These are phyloP conservation scores for Erebia epiphron DNA, from an alignment of 2,888 invertebrate species.

Conservation along the genomic window DNA sequence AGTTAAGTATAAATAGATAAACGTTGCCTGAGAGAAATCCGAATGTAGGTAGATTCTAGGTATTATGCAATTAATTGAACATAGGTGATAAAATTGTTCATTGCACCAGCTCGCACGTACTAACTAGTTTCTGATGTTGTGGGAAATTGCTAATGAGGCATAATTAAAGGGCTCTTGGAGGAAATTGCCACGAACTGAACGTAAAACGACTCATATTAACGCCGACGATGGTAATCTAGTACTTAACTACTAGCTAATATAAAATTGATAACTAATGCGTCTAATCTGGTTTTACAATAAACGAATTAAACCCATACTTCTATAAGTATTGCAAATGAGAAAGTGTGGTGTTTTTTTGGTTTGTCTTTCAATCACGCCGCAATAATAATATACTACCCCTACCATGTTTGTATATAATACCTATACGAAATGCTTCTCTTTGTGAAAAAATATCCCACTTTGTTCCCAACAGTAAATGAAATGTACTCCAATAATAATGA, in stretches of 20 bases:
- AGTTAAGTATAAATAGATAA: not conserved
- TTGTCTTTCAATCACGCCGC: no score
- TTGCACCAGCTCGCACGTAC: slow-evolving; percentile 38
- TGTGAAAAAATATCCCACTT: no score
- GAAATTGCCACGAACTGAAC: slow-evolving; percentile 35
- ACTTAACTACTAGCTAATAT: not conserved
- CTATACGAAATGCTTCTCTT: no score
- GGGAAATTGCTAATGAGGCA: slow-evolving; percentile 44
- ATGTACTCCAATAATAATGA: no score
- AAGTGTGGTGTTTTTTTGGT: no score
- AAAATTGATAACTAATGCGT: not conserved
- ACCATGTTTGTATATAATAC: no score
- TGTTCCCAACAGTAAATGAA: no score
- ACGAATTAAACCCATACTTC: no score
- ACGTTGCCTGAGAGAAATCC: slow-evolving; percentile 30
- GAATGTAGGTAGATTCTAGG: slow-evolving; percentile 24
- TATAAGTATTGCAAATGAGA: no score
- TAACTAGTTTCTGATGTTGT: slow-evolving; percentile 41
- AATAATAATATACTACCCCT: no score
- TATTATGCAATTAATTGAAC: slow-evolving; percentile 40
- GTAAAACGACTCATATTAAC: slow-evolving; percentile 30
- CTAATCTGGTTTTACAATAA: no score
- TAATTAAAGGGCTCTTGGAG: slow-evolving; percentile 42
- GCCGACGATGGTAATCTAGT: slow-evolving; percentile 15
- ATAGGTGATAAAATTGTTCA: slow-evolving; percentile 41